Conservation (phyloP, 2,113 vertebrate genomes). For the Catharus minimus region DNA sequence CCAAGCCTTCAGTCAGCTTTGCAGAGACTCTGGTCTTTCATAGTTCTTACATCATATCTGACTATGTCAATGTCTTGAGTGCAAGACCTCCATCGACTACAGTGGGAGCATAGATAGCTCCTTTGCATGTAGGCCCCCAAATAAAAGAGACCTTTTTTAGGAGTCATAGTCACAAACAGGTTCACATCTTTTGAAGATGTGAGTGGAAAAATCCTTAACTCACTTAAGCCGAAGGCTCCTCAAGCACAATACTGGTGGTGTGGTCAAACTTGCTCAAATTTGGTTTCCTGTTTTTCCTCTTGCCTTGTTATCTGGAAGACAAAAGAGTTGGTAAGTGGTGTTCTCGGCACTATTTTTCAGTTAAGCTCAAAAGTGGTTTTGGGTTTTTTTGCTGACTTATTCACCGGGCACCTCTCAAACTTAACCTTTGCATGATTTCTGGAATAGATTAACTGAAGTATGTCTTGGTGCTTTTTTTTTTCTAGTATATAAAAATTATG, state of each 20-base stretch:
- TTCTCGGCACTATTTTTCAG: not conserved
- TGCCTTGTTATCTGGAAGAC: not conserved
- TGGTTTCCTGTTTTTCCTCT: not conserved
- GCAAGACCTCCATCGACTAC: not conserved
- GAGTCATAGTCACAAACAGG: not conserved
- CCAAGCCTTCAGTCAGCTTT: not conserved
- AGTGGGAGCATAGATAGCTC: not conserved
- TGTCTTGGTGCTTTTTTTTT: too few species aligned
- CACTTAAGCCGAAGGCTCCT: not conserved
- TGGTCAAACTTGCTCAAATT: not conserved
- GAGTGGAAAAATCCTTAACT: not conserved
- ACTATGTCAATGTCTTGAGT: not conserved
- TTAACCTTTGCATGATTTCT: not conserved
- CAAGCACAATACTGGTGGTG: not conserved
- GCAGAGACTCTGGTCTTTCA: not conserved
- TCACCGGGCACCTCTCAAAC: not conserved
- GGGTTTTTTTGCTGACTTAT: not conserved
- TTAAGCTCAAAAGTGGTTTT: not conserved
- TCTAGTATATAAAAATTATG: not conserved
- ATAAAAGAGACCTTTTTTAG: not conserved
- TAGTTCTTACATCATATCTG: not conserved
- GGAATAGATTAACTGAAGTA: not conserved
- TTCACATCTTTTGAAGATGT: not conserved
- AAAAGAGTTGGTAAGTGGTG: rapidly evolving
- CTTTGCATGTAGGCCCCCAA: not conserved